These are phyloP conservation scores for Elysia crispata DNA, from an alignment of 2,888 invertebrate species.

Conservation along the genomic window DNA sequence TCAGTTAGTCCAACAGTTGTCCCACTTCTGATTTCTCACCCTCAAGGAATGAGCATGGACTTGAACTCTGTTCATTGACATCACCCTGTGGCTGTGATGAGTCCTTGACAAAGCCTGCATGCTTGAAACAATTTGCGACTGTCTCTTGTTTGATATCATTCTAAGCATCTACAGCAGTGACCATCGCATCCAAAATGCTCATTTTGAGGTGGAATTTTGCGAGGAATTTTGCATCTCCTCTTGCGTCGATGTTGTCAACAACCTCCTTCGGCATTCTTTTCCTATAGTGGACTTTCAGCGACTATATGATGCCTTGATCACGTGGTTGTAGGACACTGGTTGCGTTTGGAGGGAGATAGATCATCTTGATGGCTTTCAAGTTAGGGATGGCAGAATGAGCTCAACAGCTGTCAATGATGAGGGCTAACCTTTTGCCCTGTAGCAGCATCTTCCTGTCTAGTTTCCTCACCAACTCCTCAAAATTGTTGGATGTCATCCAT, in stretches of 20 bases:
- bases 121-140: slow-evolving; percentile 15
- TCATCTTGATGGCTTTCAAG: slow-evolving; percentile 51
- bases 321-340: slow-evolving; percentile 59
- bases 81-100: slow-evolving; percentile 10
- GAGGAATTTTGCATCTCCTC: not conserved
- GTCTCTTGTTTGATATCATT: slow-evolving; percentile 5
- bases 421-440: not conserved
- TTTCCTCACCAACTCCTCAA: not conserved
- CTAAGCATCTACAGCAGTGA: slow-evolving; percentile 6
- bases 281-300: slow-evolving; percentile 2
- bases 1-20: not conserved
- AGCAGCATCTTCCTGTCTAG: not conserved
- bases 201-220: not conserved
- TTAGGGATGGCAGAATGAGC: slow-evolving; percentile 44
- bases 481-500: slow-evolving; percentile 2
- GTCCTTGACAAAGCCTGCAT: slow-evolving; percentile 17
- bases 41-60: slow-evolving; percentile 6
- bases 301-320: slow-evolving; percentile 49
- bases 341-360: slow-evolving; percentile 60
- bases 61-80: not conserved
- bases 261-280: not conserved
- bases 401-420: slow-evolving; percentile 5
- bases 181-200: slow-evolving; percentile 22
- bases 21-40: not conserved
- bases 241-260: not conserved